Conservation (phyloP, 30 jellyfish, hydroid and myxozoan genomes). For the Calvadosia cruxmelitensis region DNA sequence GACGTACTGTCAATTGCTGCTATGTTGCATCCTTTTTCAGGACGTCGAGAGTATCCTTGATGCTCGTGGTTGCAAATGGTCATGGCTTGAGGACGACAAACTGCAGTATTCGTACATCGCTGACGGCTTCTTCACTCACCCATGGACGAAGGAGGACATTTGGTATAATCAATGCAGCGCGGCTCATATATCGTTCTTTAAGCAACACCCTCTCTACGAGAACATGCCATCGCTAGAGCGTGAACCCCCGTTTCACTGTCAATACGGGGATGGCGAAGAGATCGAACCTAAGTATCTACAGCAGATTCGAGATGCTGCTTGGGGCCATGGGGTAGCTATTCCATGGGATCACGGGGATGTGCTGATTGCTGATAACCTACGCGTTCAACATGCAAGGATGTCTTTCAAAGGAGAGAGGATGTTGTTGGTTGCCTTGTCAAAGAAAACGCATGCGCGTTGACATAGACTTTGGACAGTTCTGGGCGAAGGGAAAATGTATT, state of each 20-base stretch:
- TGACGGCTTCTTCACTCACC: conserved; percentile 9
- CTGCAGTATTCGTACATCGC: conserved; percentile 12
- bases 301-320: conserved; percentile 14
- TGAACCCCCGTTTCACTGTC: conserved; percentile 25
- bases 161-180: conserved; percentile 32
- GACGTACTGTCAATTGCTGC: too few species aligned
- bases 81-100: conserved; percentile 18
- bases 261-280: conserved; percentile 39
- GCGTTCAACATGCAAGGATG: conserved; percentile 19
- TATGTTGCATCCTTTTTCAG: not conserved
- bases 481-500: too few species aligned
- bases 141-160: conserved; percentile 9
- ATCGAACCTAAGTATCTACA: conserved; percentile 12
- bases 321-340: conserved; percentile 18
- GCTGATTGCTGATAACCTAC: conserved; percentile 13
- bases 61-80: conserved; percentile 7
- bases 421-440: conserved; percentile 4
- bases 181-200: conserved; percentile 14
- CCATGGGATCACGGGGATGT: conserved; percentile 25
- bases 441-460: not conserved
- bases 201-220: conserved; percentile 10
- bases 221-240: not conserved
- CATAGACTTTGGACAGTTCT: too few species aligned
- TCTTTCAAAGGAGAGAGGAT: conserved; percentile 20
- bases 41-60: not conserved